Percentiles rank a stretch among this genome's conserved stretches.
Evolutionary conservation across 2,797 vertebrate species (phyloP).

Genomic region (Coregonus ussuriensis): DNA sequence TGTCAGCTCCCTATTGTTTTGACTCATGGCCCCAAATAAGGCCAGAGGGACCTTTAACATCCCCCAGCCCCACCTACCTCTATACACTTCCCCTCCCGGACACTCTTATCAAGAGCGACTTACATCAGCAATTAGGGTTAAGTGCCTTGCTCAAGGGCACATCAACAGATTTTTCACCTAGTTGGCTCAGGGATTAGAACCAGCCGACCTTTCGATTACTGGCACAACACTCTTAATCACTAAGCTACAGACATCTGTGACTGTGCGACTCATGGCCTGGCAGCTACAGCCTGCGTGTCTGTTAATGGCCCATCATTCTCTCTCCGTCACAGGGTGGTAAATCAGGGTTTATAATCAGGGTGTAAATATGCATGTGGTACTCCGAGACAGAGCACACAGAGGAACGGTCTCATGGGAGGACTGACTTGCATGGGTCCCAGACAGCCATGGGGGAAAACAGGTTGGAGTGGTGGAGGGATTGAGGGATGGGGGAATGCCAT

Average conservation of each 20-base stretch:
- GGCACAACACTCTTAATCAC: too few species aligned
- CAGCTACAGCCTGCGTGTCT: background rate
- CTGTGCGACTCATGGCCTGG: background rate
- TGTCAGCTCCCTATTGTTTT: background rate
- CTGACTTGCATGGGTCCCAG: background rate
- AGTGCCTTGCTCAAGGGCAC: too few species aligned
- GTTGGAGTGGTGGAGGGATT: too few species aligned
- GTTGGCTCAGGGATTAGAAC: too few species aligned
- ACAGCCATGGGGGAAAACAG: too few species aligned
- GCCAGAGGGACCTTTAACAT: background rate
- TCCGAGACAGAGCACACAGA: background rate
- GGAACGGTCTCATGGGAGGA: background rate
- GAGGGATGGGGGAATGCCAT: too few species aligned
- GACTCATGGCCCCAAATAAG: background rate
- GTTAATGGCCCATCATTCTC: background rate
- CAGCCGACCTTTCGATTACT: too few species aligned
- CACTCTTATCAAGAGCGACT: too few species aligned
- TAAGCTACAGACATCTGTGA: background rate
- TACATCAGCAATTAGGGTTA: too few species aligned
- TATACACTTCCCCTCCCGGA: background rate
- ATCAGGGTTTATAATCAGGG: constrained; percentile 4
- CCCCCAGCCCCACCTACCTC: background rate
- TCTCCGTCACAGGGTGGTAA: background rate
- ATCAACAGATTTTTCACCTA: too few species aligned
- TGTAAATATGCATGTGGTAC: background rate